Percentiles rank a stretch among this genome's conserved stretches.
Conservation (phyloP, 2,888 invertebrate species). For the Agrochola macilenta region DNA sequence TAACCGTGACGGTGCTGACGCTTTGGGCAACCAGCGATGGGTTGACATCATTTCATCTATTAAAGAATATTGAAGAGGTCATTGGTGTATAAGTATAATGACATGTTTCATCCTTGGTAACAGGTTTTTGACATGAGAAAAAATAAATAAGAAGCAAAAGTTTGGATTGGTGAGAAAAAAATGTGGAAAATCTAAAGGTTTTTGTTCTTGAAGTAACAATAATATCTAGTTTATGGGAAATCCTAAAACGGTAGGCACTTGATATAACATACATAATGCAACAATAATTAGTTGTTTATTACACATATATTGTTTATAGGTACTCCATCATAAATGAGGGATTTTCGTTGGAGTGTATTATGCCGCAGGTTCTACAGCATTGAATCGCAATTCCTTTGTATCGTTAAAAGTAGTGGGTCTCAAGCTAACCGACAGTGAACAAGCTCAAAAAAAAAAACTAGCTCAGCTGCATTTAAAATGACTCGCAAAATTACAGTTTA, state of each 20-base stretch:
- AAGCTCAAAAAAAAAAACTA: too few relatives aligned
- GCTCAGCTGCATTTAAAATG: neutral
- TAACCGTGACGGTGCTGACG: conserved; percentile 64
- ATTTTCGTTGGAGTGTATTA: conserved; percentile 4
- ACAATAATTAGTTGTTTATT: neutral
- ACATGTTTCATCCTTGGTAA: conserved; percentile 11
- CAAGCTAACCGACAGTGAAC: neutral
- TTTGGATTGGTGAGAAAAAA: neutral
- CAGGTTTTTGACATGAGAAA: conserved; percentile 15
- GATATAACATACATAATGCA: neutral
- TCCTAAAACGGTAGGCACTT: neutral
- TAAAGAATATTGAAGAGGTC: conserved; percentile 23
- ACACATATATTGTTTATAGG: too few relatives aligned
- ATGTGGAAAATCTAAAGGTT: conserved; percentile 4
- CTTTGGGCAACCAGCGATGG: conserved; percentile 51
- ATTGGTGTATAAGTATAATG: neutral
- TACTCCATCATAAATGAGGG: neutral
- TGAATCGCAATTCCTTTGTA: neutral
- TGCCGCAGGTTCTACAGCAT: neutral
- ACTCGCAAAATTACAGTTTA: conserved; percentile 7
- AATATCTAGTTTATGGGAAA: neutral
- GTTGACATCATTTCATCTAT: conserved; percentile 63
- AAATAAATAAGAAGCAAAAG: neutral
- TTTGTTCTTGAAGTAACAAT: neutral
- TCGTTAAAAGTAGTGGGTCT: neutral